These are phyloP conservation scores for Sitophilus oryzae DNA, from an alignment of 1,140 invertebrate species.

Conservation along the genomic window DNA sequence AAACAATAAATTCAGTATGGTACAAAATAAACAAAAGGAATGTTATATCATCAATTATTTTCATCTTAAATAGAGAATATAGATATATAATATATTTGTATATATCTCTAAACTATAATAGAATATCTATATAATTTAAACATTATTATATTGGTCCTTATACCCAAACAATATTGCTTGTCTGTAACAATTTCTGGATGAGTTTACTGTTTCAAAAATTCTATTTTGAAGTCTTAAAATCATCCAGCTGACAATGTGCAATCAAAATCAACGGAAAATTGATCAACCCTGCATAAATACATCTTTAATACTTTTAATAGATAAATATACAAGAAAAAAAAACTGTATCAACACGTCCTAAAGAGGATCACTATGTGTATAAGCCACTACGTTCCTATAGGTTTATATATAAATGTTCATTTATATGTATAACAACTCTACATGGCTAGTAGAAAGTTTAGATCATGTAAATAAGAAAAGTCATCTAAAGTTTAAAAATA, in stretches of 20 bases:
- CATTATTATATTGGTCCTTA: background rate
- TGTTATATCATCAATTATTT: no score
- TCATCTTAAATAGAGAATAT: no score
- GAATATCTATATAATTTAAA: background rate
- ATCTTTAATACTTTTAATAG: background rate
- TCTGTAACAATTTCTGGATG: background rate
- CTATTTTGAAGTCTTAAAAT: background rate
- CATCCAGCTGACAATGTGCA: background rate
- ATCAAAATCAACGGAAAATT: background rate
- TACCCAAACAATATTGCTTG: background rate
- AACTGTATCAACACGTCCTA: no score
- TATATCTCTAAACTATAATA: background rate
- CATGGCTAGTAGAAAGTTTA: no score
- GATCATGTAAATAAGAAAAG: no score
- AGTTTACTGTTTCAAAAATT: background rate
- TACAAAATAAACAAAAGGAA: background rate
- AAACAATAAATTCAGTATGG: background rate
- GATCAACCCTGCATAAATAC: background rate
- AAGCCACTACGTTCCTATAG: constrained; percentile 11
- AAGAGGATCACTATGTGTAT: constrained; percentile 12
- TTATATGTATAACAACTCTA: background rate
- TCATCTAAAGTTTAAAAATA: background rate
- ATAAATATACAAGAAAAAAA: no score
- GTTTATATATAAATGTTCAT: background rate
- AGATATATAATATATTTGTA: background rate